phyloP scores from a whole-genome alignment of 2,797 vertebrate genomes.

The Darevskia mixta region DNA sequence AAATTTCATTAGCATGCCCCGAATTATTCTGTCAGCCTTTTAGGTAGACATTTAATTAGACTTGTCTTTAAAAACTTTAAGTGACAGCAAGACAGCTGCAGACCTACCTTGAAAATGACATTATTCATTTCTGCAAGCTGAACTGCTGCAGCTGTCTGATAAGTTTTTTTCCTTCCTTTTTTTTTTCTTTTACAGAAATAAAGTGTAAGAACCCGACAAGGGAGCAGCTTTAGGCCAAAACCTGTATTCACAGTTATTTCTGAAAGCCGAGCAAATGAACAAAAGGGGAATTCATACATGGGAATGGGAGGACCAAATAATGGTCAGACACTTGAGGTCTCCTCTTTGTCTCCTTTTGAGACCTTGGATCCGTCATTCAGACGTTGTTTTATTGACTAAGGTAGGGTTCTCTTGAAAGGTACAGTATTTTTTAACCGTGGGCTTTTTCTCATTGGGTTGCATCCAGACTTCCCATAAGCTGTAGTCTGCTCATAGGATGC shows the following conservation, averaged over 20 bases:
- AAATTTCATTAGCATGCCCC: conserved; percentile 60
- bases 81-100: conserved; percentile 62
- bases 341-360: conserved; percentile 1
- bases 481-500: too few relatives aligned
- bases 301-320: conserved; percentile 16
- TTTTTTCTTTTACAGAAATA: conserved; percentile 67
- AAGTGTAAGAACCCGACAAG: conserved; percentile 53
- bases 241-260: conserved; percentile 40
- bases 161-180: conserved; percentile 60
- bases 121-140: conserved; percentile 46
- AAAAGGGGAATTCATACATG: conserved; percentile 36
- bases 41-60: conserved; percentile 67
- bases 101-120: conserved; percentile 65
- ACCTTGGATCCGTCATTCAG: conserved; percentile 25
- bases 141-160: conserved; percentile 60
- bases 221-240: conserved; percentile 46
- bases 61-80: conserved; percentile 65
- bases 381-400: conserved; percentile 16
- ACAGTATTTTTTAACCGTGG: conserved; percentile 21
- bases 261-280: conserved; percentile 45
- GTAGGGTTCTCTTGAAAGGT: conserved; percentile 12
- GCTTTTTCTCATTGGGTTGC: neutral
- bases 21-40: conserved; percentile 57
- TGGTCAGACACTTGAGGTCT: conserved; percentile 7
- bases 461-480: too few relatives aligned